Evolutionary conservation across 1,140 invertebrate genomes (phyloP), one percentile per base, ranked within the genome.

Genomic region (Anagrus nilaparvatae): DNA sequence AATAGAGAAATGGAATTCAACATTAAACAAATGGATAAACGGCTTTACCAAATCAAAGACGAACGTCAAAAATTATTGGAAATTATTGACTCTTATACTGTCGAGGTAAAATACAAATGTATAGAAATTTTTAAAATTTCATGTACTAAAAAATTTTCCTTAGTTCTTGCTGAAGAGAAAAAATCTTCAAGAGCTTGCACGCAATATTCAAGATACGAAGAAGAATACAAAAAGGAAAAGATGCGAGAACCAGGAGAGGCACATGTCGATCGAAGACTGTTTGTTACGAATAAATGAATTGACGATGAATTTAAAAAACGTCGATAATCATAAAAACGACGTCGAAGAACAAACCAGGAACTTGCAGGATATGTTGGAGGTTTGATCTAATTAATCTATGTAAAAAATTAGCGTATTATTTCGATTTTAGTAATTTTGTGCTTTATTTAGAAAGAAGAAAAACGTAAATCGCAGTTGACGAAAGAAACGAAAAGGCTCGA

Each of bases 311-410:
- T 40, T 64, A 3, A 23, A 49, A 17, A 48, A 57, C 1, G 52
- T 65, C 37, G 50, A 47, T 1, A 47, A 46, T 37, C 53, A 60
- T 32, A 59, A 56, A 32, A 47, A 58, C 17, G 60, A 60, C 28
- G 48, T 60, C 5, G 51, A 55, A 6, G 65, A 65, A 20, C 61
- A 54, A 42, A 51, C 50, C 4, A 59, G 52, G 21, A 58, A 69
- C 35, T 43, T 70, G 5, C 59, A 70, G 37, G 50, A 61, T 16
- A 69, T 70, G 46, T 52, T 68, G 16, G 50, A 67, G 53, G 68
- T 68, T 52, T n/a, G 36, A 32, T 38, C 25, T 3, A 42, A 17
- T 31, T 7, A 25, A 19, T 49, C n/a, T n/a, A n/a, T n/a, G n/a
- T n/a, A n/a, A n/a, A n/a, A 5, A 7, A 8, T 9, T 9, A 8